Conservation (phyloP, 2,113 vertebrate genomes). For the Dasyprocta punctata region DNA sequence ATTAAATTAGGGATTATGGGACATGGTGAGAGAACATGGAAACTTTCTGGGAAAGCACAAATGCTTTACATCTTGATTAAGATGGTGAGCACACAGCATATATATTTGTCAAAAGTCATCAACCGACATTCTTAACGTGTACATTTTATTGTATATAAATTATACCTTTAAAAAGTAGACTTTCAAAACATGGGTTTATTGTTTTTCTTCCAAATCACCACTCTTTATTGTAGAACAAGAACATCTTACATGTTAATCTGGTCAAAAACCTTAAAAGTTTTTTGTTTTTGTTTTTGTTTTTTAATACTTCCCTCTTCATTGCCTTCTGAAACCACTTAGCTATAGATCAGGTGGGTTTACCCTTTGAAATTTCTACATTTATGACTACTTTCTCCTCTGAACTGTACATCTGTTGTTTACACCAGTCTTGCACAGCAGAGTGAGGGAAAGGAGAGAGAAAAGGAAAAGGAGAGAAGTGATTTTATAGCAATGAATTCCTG, state of each 20-base stretch:
- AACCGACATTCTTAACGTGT: not conserved
- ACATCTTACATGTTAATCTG: not conserved
- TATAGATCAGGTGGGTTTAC: not conserved
- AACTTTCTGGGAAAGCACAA: not conserved
- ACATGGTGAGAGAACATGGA: not conserved
- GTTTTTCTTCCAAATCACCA: not conserved
- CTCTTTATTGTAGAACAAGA: not conserved
- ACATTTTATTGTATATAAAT: not conserved
- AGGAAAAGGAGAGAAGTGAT: not conserved
- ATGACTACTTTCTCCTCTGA: not conserved
- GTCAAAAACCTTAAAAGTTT: not conserved
- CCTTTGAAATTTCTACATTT: not conserved
- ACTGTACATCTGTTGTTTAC: not conserved
- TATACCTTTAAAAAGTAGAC: not conserved
- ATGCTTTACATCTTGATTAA: not conserved
- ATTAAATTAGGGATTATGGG: not conserved
- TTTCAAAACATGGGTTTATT: not conserved
- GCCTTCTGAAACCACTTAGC: not conserved
- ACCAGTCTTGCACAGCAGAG: not conserved
- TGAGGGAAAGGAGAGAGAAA: not conserved
- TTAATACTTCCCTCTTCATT: not conserved
- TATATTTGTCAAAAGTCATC: not conserved
- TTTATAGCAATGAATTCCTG: not conserved
- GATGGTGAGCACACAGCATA: not conserved
- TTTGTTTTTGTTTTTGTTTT: not conserved